Evolutionary conservation across 2,888 invertebrate genomes (phyloP).

Genomic region (Drosophila infuscata): DNA sequence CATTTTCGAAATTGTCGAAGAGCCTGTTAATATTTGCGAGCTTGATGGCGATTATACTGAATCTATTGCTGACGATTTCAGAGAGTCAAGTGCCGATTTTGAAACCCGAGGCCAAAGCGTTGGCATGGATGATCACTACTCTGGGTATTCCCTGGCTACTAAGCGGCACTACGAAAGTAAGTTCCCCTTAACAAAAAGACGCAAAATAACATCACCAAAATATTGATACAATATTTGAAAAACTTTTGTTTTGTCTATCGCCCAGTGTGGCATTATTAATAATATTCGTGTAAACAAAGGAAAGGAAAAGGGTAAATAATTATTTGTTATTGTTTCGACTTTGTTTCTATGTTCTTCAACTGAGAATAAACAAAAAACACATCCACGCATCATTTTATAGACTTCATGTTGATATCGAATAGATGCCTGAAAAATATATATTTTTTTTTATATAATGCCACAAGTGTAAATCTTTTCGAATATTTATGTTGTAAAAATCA

Average conservation of each 20-base stretch:
- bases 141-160: slow-evolving; percentile 87
- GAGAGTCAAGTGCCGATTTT: slow-evolving; percentile 80
- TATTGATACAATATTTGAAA: slow-evolving; percentile 5
- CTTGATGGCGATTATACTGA: slow-evolving; percentile 78
- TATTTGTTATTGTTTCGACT: neutral
- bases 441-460: neutral
- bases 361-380: neutral
- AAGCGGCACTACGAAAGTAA: slow-evolving; percentile 86
- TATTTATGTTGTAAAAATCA: neutral
- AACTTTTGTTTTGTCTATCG: slow-evolving; percentile 11
- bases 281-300: slow-evolving; percentile 4
- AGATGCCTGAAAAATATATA: slow-evolving; percentile 23
- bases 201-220: neutral
- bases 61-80: slow-evolving; percentile 81
- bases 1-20: slow-evolving; percentile 84
- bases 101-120: slow-evolving; percentile 81
- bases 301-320: neutral
- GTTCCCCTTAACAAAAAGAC: slow-evolving; percentile 47
- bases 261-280: slow-evolving; percentile 17
- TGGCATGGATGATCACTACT: slow-evolving; percentile 84
- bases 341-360: neutral
- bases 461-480: neutral
- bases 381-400: neutral
- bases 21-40: slow-evolving; percentile 71
- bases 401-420: slow-evolving; percentile 37